phyloP scores from a whole-genome alignment of 2,797 vertebrate genomes.

The Apogon hyalosoma region DNA sequence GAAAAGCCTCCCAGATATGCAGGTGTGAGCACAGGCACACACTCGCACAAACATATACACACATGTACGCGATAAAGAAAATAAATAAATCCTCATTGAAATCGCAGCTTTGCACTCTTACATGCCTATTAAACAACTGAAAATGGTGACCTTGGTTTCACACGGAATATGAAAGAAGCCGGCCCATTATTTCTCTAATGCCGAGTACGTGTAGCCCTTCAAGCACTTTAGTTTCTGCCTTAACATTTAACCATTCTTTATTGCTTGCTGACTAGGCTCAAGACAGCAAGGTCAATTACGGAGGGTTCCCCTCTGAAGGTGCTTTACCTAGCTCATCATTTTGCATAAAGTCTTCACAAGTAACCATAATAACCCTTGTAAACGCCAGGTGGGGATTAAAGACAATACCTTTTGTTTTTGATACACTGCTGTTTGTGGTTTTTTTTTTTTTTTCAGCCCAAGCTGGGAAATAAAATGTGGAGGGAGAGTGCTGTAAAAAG shows the following conservation, averaged over 20 bases:
- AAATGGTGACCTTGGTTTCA: constrained; percentile 86
- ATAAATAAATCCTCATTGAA: constrained; percentile 5
- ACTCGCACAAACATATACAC: neutral
- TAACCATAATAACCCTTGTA: constrained; percentile 70
- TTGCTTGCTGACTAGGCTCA: constrained; percentile 85
- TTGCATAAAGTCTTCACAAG: constrained; percentile 71
- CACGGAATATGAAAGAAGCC: constrained; percentile 84
- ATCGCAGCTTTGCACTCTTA: constrained; percentile 34
- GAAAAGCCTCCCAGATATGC: constrained; percentile 78
- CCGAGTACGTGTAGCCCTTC: constrained; percentile 78
- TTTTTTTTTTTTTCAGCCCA: constrained; percentile 38
- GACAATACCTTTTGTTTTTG: constrained; percentile 66
- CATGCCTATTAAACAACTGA: constrained; percentile 79
- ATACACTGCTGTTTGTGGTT: constrained; percentile 57
- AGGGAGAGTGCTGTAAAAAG: constrained; percentile 51
- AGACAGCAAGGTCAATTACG: constrained; percentile 86
- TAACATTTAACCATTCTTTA: constrained; percentile 86
- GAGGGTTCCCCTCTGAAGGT: constrained; percentile 70
- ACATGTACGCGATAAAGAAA: no score
- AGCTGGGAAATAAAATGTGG: constrained; percentile 45
- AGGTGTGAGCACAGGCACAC: constrained; percentile 23
- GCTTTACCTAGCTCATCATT: constrained; percentile 78
- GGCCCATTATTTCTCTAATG: constrained; percentile 84
- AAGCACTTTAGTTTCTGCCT: constrained; percentile 82
- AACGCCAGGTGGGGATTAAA: constrained; percentile 68